Conservation (phyloP, 1,140 invertebrate genomes). For the Brachionus plicatilis region DNA sequence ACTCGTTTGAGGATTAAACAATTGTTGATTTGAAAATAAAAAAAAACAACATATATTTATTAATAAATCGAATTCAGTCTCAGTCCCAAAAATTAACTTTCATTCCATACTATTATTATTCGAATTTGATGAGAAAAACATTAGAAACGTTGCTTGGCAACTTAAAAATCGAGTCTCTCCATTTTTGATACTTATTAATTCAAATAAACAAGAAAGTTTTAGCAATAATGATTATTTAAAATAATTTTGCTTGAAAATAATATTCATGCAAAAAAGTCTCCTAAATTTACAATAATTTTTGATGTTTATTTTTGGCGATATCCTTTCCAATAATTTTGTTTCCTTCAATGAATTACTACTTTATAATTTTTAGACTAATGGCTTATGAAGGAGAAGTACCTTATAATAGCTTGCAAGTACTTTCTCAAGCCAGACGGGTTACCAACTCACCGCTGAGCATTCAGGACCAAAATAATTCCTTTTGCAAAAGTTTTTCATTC, state of each 20-base stretch:
- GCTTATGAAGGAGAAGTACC: constrained; percentile 21
- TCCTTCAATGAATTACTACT: background rate
- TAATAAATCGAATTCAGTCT: background rate
- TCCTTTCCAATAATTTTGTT: background rate
- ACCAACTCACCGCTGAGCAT: background rate
- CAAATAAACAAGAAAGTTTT: constrained; percentile 2
- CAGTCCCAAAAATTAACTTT: background rate
- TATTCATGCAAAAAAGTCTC: background rate
- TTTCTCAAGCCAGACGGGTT: constrained; percentile 23
- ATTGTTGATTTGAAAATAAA: background rate
- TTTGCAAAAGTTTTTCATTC: background rate
- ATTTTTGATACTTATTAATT: background rate
- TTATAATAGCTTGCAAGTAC: constrained; percentile 18
- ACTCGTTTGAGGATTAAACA: background rate
- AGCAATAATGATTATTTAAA: background rate
- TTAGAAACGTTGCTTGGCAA: background rate
- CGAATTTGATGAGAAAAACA: constrained; percentile 10
- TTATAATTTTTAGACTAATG: background rate
- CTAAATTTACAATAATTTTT: background rate
- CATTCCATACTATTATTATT: background rate
- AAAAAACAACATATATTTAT: background rate
- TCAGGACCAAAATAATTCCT: background rate
- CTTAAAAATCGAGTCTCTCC: background rate
- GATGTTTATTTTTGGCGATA: background rate
- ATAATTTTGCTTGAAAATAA: background rate